These are phyloP conservation scores for Drosophila siamana DNA, from an alignment of 2,888 invertebrate species.

Conservation along the genomic window DNA sequence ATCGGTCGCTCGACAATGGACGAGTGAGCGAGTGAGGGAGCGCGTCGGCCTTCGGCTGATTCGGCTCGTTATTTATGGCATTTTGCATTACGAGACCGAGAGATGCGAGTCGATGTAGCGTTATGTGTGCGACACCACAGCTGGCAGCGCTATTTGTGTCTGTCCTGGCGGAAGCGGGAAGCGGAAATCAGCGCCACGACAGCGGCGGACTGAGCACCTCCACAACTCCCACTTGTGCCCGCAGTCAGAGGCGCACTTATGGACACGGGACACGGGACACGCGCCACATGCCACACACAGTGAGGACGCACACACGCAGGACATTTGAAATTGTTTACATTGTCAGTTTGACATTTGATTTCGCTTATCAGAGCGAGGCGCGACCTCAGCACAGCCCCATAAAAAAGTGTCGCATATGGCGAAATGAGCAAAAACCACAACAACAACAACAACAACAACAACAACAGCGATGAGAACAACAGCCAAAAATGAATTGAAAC, in stretches of 20 bases:
- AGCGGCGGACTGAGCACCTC: not conserved
- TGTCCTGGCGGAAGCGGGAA: conserved; percentile 39
- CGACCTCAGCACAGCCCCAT: conserved; percentile 53
- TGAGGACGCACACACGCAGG: conserved; percentile 11
- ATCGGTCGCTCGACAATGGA: conserved; percentile 47
- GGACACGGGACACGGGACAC: conserved; percentile 44
- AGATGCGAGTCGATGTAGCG: conserved; percentile 23
- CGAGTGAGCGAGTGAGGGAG: conserved; percentile 1
- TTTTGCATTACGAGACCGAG: conserved; percentile 43
- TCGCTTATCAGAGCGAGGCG: conserved; percentile 68
- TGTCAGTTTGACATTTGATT: conserved; percentile 76
- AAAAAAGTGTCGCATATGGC: conserved; percentile 67
- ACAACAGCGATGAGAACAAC: not conserved
- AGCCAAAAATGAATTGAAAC: conserved; percentile 10
- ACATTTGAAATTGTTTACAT: conserved; percentile 74
- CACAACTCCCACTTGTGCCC: conserved; percentile 3
- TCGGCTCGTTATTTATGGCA: conserved; percentile 61
- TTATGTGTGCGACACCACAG: conserved; percentile 41
- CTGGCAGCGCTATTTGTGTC: conserved; percentile 32
- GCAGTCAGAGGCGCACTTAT: conserved; percentile 21
- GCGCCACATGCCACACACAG: not conserved
- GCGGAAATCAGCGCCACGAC: conserved; percentile 60
- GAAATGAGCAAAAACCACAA: conserved; percentile 13
- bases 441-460: not conserved
- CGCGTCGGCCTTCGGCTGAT: conserved; percentile 1